These are phyloP conservation scores for Callipepla californica DNA, from an alignment of 2,113 vertebrate genomes.

Conservation along the genomic window DNA sequence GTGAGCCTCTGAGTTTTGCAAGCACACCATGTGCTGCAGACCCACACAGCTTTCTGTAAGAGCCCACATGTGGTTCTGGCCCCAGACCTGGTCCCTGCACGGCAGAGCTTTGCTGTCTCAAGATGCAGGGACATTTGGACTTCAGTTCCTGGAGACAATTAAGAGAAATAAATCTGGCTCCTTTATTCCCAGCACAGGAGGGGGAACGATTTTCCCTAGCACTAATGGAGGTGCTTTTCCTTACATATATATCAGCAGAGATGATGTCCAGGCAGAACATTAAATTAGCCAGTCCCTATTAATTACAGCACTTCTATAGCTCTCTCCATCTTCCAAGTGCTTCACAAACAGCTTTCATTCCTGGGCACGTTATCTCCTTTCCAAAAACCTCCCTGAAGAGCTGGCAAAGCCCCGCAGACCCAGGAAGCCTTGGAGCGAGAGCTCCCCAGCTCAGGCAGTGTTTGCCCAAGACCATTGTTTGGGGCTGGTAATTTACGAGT, in stretches of 20 bases:
- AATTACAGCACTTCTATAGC: constrained; percentile 59
- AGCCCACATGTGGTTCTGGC: fast-evolving
- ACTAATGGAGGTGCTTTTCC: constrained; percentile 50
- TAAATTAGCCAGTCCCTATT: constrained; percentile 62
- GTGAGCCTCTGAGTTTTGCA: background rate
- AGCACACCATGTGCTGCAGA: background rate
- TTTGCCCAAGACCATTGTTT: constrained; percentile 39
- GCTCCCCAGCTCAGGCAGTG: background rate
- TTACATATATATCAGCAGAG: constrained; percentile 46
- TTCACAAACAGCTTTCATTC: constrained; percentile 58
- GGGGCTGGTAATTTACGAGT: constrained; percentile 14
- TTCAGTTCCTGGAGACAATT: background rate
- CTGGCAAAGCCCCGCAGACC: background rate
- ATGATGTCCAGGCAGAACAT: constrained; percentile 44
- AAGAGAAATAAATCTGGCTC: constrained; percentile 58
- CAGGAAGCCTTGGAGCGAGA: background rate
- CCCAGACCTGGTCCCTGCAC: background rate
- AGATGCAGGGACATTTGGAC: background rate
- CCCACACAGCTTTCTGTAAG: fast-evolving
- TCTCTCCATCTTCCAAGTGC: constrained; percentile 42
- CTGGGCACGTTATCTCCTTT: background rate
- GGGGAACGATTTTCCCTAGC: background rate
- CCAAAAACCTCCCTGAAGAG: constrained; percentile 39
- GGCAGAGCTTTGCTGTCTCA: background rate
- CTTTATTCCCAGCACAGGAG: background rate